phyloP scores from a whole-genome alignment of 2,888 invertebrate genomes.

The Ophion ellenae region DNA sequence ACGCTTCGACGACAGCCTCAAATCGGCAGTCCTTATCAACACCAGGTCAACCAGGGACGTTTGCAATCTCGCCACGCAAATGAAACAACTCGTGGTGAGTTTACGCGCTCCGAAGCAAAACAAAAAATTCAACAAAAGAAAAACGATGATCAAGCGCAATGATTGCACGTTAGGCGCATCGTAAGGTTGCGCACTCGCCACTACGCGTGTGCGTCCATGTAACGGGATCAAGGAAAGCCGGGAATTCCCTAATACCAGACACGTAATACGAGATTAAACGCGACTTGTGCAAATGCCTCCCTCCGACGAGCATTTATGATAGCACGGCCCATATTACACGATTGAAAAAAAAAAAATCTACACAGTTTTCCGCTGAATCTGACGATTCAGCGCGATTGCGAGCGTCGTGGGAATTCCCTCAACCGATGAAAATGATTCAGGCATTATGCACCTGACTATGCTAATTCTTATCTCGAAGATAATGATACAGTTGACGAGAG shows the following conservation, averaged over 20 bases:
- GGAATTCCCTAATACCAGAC: conserved; percentile 38
- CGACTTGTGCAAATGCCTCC: background rate
- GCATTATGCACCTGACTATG: background rate
- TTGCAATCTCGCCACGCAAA: conserved; percentile 86
- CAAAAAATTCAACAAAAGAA: background rate
- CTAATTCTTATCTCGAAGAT: background rate
- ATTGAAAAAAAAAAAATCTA: background rate
- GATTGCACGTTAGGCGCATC: background rate
- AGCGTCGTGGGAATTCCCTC: background rate
- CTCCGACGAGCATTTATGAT: background rate
- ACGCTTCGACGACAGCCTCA: conserved; percentile 92
- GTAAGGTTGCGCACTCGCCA: background rate
- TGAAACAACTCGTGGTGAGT: conserved; percentile 85
- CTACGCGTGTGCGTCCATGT: conserved; percentile 11
- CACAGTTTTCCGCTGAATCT: background rate
- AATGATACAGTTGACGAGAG: background rate
- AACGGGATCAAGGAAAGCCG: conserved; percentile 40
- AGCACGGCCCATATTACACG: background rate
- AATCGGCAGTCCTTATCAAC: conserved; percentile 87
- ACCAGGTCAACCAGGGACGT: conserved; percentile 88
- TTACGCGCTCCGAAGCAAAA: background rate
- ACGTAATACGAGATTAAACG: background rate
- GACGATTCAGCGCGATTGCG: background rate
- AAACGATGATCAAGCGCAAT: background rate
- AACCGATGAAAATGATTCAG: background rate